Percentiles rank a stretch among this genome's conserved stretches.
Conservation (phyloP, 2,888 invertebrate species). For the Bimastos eiseni region DNA sequence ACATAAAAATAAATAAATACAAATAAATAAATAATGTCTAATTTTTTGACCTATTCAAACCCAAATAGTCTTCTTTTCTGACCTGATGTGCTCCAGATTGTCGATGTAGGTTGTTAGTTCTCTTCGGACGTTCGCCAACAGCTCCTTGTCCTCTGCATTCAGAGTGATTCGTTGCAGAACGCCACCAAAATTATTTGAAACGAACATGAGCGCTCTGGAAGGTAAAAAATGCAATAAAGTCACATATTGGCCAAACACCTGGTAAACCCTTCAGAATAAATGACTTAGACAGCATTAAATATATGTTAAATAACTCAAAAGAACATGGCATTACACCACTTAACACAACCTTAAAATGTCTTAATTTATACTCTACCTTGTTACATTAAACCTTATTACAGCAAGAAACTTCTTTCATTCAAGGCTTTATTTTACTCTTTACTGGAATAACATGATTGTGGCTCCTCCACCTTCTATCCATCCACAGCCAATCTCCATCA, state of each 20-base stretch:
- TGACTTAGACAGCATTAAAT: background rate
- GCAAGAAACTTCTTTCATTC: background rate
- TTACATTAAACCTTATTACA: too few species aligned
- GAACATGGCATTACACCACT: background rate
- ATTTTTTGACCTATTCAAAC: background rate
- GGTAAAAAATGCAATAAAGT: conserved; percentile 40
- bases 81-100: conserved; percentile 58
- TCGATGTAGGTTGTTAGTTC: conserved; percentile 56
- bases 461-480: background rate
- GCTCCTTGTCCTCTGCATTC: conserved; percentile 71
- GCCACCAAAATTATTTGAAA: conserved; percentile 79
- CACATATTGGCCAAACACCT: background rate
- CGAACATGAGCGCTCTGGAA: conserved; percentile 80
- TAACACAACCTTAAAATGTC: too few species aligned
- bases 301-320: too few species aligned
- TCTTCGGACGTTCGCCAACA: conserved; percentile 71
- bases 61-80: conserved; percentile 1
- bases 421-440: background rate
- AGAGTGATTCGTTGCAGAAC: conserved; percentile 71
- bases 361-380: too few species aligned
- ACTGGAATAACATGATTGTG: background rate
- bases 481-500: background rate
- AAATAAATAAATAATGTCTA: background rate
- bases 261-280: background rate
- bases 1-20: background rate